Conservation (phyloP, 1,140 invertebrate species). For the Antheraea mylitta region DNA sequence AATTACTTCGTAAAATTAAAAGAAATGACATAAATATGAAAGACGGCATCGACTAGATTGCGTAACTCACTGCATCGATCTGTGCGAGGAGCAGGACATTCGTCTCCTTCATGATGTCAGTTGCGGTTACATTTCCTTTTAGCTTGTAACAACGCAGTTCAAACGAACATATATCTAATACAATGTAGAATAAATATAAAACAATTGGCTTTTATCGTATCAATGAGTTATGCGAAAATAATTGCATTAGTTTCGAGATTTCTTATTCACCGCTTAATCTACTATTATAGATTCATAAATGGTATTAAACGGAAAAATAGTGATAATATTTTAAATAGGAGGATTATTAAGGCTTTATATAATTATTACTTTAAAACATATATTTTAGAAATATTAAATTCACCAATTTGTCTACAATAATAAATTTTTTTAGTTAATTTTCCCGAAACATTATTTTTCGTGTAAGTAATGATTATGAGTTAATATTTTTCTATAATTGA, state of each 20-base stretch:
- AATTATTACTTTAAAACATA: too few species aligned
- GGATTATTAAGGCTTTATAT: too few species aligned
- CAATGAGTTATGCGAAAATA: not conserved
- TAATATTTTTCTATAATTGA: too few species aligned
- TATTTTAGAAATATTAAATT: too few species aligned
- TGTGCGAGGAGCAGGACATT: constrained; percentile 54
- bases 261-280: not conserved
- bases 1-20: constrained; percentile 13
- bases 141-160: not conserved
- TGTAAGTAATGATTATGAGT: too few species aligned
- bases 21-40: constrained; percentile 32
- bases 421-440: too few species aligned
- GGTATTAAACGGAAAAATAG: too few species aligned
- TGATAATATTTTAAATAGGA: too few species aligned
- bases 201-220: not conserved
- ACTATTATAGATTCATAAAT: not conserved
- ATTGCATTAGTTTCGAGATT: not conserved
- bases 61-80: constrained; percentile 73
- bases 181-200: not conserved
- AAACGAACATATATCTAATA: too few species aligned
- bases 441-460: too few species aligned
- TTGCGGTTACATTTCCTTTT: not conserved
- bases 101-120: not conserved
- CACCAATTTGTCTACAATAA: too few species aligned
- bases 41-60: constrained; percentile 62